Conservation (phyloP, 2,888 invertebrate genomes). For the Drosophila emarginata region DNA sequence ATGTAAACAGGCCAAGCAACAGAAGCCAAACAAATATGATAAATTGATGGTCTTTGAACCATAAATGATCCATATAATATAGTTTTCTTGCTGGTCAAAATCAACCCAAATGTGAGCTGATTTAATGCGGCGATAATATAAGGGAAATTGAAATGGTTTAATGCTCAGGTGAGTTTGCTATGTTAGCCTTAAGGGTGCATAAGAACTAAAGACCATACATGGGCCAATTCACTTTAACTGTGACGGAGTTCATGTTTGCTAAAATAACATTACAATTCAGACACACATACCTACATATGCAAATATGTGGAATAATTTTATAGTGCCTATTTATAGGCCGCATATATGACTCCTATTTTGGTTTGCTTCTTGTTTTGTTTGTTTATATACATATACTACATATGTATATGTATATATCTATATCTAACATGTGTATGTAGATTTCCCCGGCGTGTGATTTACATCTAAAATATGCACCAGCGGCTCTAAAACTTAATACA, state of each 20-base stretch:
- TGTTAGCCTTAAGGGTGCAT: background rate
- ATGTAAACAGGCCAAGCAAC: conserved; percentile 41
- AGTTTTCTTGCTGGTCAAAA: conserved; percentile 37
- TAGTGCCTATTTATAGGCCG: conserved; percentile 23
- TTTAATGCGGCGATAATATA: conserved; percentile 40
- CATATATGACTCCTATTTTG: background rate
- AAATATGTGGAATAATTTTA: conserved; percentile 47
- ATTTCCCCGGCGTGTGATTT: conserved; percentile 47
- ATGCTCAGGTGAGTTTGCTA: conserved; percentile 18
- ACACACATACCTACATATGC: conserved; percentile 34
- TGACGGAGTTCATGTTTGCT: conserved; percentile 1
- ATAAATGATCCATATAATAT: conserved; percentile 40
- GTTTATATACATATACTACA: conserved; percentile 20
- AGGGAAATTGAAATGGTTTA: conserved; percentile 45
- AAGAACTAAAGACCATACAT: background rate
- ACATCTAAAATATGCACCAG: conserved; percentile 56
- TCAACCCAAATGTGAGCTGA: conserved; percentile 27
- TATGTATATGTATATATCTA: too few relatives aligned
- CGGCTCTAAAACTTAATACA: conserved; percentile 39
- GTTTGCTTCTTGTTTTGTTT: conserved; percentile 13
- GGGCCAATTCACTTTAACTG: background rate
- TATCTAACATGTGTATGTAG: conserved; percentile 26
- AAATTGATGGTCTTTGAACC: conserved; percentile 55
- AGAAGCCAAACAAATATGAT: conserved; percentile 51
- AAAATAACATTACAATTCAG: conserved; percentile 19